phyloP scores from a whole-genome alignment of 1,140 invertebrate species.

The Leptinotarsa defecta region DNA sequence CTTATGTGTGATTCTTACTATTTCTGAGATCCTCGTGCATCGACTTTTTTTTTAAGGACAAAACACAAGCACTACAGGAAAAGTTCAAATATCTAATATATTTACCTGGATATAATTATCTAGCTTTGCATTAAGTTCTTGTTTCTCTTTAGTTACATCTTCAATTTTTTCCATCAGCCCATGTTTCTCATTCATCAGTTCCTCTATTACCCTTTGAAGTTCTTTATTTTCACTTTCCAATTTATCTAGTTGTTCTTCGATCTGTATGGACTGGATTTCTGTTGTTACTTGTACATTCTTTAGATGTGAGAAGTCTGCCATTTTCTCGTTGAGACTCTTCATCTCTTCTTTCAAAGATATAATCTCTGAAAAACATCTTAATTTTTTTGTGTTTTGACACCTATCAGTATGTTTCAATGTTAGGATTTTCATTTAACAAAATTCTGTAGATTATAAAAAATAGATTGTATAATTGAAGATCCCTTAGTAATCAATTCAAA shows the following conservation, averaged over 20 bases:
- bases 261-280: constrained; percentile 72
- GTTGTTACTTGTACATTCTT: constrained; percentile 68
- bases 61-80: not conserved
- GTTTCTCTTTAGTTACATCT: constrained; percentile 63
- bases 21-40: too few relatives aligned
- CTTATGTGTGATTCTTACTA: too few relatives aligned
- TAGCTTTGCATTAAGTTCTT: constrained; percentile 62
- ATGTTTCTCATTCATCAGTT: constrained; percentile 59
- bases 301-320: constrained; percentile 60
- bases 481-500: too few relatives aligned
- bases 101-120: constrained; percentile 62
- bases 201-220: constrained; percentile 52
- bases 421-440: too few relatives aligned
- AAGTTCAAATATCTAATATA: not conserved
- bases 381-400: not conserved
- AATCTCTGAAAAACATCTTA: constrained; percentile 35
- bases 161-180: constrained; percentile 62
- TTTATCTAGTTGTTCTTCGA: constrained; percentile 70
- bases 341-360: constrained; percentile 45
- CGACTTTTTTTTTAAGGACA: too few relatives aligned
- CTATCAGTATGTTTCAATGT: too few relatives aligned
- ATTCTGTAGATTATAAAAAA: too few relatives aligned
- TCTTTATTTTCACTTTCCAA: constrained; percentile 58
- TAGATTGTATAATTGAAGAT: too few relatives aligned
- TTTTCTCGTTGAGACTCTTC: constrained; percentile 41